Evolutionary conservation across 2,888 invertebrate species (phyloP), one percentile per base, ranked within the genome.

Genomic region (Carpatolechia fugitivella): DNA sequence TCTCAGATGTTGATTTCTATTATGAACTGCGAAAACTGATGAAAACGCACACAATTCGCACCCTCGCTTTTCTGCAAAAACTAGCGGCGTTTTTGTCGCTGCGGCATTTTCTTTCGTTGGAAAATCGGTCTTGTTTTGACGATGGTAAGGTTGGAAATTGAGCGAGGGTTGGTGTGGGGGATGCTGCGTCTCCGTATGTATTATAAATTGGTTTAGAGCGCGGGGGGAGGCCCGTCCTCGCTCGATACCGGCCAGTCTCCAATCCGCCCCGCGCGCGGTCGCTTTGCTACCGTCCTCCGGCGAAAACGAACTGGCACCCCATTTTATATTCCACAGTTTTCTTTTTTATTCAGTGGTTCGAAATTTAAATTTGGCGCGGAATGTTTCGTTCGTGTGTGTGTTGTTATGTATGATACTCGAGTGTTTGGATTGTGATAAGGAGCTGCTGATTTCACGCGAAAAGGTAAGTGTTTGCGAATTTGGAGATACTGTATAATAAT

Each of bases 161-260:
- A 47, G 56, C 61, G 74, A 52, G 56, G 54, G 47, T 47, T 58
- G 52, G 57, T 57, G 60, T 69, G 70, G 80, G 88, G 89, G 89
- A 90, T 90, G 89, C 89, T 90, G 88, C 85, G 85, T 80, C 86
- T 85, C 82, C 79, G 88, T 89, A 90, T 90, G 88, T 90, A 89
- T 89, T 90, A 90, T 90, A 89, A 90, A 90, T 90, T 88, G 89
- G 88, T 89, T 88, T 86, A 88, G 87, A 86, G 85, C 72, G 85
- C 74, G 78, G 85, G 85, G 75, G 86, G 83, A 78, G 79, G 70
- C 70, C 72, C 74, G 74, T 69, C 69, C 64, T 60, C 89, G 89
- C 87, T 89, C 88, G 82, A 88, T 88, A 88, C 79, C 74, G 78
- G 69, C 78, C 86, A 88, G 88, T 88, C 80, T 83, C 76, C 78